Evolutionary conservation across 2,888 invertebrate species (phyloP), one percentile per base, ranked within the genome.

Genomic region (Himalopsyche anomala): DNA sequence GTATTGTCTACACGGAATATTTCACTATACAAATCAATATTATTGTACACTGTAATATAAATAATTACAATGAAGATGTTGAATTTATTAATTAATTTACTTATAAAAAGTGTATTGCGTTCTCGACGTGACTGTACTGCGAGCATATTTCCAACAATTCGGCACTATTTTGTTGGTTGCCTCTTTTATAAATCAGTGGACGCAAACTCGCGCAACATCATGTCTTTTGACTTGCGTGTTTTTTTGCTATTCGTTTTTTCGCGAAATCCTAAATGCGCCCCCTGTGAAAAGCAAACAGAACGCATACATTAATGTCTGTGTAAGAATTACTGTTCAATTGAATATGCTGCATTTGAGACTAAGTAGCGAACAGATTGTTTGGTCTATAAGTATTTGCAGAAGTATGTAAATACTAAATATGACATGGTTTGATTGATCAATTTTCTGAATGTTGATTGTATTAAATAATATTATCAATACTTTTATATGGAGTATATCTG

Each of bases 181-280:
- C 85, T 85, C 87, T 85, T 88, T 88, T 87, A 85, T 86, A 87
- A 88, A 88, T 88, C 88, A 88, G 88, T 80, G 86, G 85, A 86
- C 86, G 88, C 88, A 88, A 88, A 87, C 86, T 74, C 36, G 36
- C 36, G 6, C 28, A 74, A 74, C 74, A 74, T 74, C 74, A 38
- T 74, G 82, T 55, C 45, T 36, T 55, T 55, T 38, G 82, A 82
- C 82, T 55, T 54, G 55, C 19, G 40, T 15, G 36, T n/a, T 56
- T 82, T 54, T 81, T 28, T 45, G 54, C 28, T 45, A 36, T 55
- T 54, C 54, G 38, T n/a, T 36, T 56, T 38, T 55, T 19, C 56
- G 5, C 19, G 54, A 82, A 55, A 82, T 82, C 38, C 74, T 74
- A 38, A 74, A 36, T 51, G 51, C 51, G 15, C 51, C 51, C 51